Evolutionary conservation across 2,797 vertebrate species (phyloP), one percentile per base, ranked within the genome.

Genomic region (Thripadectes ignobilis): DNA sequence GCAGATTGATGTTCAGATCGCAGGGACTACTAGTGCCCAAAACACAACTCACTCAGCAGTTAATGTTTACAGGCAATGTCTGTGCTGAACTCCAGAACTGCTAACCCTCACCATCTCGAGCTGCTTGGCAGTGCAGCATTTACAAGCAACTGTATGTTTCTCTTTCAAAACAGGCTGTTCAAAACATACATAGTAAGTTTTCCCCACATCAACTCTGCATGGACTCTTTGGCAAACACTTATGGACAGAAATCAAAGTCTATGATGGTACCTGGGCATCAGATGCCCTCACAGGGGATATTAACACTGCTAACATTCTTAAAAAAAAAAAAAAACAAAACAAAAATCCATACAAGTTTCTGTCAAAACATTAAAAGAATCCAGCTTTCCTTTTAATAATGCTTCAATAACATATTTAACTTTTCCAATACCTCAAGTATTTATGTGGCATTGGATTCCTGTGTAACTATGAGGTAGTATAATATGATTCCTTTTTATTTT

Each of bases 311-410:
- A 66, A 89, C 85, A 87, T 51, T 43, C 41, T 73, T 82, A 5
- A 36, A 75, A 86, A 96, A 96, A n/a, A 39, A 95, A 51, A 94
- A 94, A 49, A 86, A 96, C 96, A n/a, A 39, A 95, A 51, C 93
- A 94, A 49, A 93, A 93, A 94, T 14, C 84, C 86, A 55, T 65
- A 29, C 7, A 20, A n/a, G 75, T 90, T 91, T 75, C 91, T 82
- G 78, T 79, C 85, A 90, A 88, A 87, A 48, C 59, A 80, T 58
- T n/a, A 34, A 30, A 85, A 93, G 36, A 90, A 74, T 48, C 68
- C 76, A 74, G 21, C 66, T 86, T 96, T 92, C 88, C 91, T 95
- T 94, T 90, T 73, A 85, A 65, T 30, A 96, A 95, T 66, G 57
- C 62, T 81, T 79, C 80, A 93, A 85, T 71, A 87, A 87, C 6